A percentile compares a stretch with the other conserved stretches of the same genome.
These are phyloP conservation scores for Diaperis boleti DNA, from an alignment of 2,888 invertebrate species.

Conservation along the genomic window DNA sequence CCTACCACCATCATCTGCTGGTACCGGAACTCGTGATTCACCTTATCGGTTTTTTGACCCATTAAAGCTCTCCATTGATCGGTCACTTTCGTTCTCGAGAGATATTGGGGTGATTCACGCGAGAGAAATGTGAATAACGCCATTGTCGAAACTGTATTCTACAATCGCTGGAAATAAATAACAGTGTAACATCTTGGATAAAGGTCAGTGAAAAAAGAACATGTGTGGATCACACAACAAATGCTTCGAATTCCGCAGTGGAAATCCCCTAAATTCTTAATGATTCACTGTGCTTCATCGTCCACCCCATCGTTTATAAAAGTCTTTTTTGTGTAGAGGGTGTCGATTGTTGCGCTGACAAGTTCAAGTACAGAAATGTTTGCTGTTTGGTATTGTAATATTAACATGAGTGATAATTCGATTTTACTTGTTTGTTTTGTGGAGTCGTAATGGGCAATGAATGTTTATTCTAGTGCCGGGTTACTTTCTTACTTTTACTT, in stretches of 20 bases:
- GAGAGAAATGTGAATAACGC: slow-evolving; percentile 6
- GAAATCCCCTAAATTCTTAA: neutral
- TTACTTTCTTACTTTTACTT: neutral
- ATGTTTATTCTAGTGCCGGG: neutral
- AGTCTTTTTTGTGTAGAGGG: slow-evolving; percentile 10
- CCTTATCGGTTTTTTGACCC: slow-evolving; percentile 29
- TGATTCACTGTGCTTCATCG: neutral
- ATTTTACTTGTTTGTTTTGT: neutral
- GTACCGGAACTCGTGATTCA: slow-evolving; percentile 33
- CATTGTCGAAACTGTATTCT: too few relatives aligned
- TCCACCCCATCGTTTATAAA: too few relatives aligned
- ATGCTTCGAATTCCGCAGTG: neutral
- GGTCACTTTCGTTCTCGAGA: neutral
- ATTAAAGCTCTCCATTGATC: slow-evolving; percentile 25
- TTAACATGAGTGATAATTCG: neutral
- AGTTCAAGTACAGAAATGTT: slow-evolving; percentile 3
- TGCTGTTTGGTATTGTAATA: neutral
- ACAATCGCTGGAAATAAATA: too few relatives aligned
- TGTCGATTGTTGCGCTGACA: slow-evolving; percentile 21
- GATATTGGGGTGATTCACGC: slow-evolving; percentile 26
- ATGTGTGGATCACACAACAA: neutral
- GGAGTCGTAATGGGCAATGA: too few relatives aligned
- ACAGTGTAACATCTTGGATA: too few relatives aligned
- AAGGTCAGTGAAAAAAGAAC: too few relatives aligned
- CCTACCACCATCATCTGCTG: neutral